Conservation (phyloP, 2,888 invertebrate species). For the Platycheirus albimanus region DNA sequence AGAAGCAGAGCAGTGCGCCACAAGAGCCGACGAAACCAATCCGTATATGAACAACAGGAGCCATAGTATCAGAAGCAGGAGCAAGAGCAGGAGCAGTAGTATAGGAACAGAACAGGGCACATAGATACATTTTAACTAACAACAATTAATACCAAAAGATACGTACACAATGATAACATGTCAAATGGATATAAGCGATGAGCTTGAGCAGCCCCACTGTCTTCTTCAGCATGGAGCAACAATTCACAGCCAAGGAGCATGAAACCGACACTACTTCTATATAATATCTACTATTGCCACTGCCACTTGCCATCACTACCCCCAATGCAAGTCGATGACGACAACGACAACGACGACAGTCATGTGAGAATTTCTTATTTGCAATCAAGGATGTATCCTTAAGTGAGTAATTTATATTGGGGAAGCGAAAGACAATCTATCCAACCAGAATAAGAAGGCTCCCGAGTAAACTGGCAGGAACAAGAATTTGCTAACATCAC, state of each 20-base stretch:
- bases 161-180: constrained; percentile 74
- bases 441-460: constrained; percentile 74
- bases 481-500: constrained; percentile 74
- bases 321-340: constrained; percentile 55
- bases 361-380: constrained; percentile 75
- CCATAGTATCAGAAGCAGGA: background rate
- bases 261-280: constrained; percentile 67
- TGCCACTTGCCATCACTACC: constrained; percentile 19
- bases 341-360: constrained; percentile 72
- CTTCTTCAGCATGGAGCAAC: constrained; percentile 66
- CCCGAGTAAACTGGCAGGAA: constrained; percentile 74
- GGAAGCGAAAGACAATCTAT: constrained; percentile 74
- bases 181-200: constrained; percentile 74
- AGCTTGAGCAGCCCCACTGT: constrained; percentile 71
- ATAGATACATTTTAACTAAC: constrained; percentile 73
- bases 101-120: constrained; percentile 24
- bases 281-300: constrained; percentile 1
- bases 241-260: constrained; percentile 67
- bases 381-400: constrained; percentile 75
- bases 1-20: constrained; percentile 49
- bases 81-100: constrained; percentile 30
- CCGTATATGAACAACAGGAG: constrained; percentile 46
- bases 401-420: constrained; percentile 74
- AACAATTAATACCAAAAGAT: constrained; percentile 75
- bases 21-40: constrained; percentile 64